A percentile compares a stretch with the other conserved stretches of the same genome.
Conservation (phyloP, 2,888 invertebrate species). For the Dromius quadrimaculatus region DNA sequence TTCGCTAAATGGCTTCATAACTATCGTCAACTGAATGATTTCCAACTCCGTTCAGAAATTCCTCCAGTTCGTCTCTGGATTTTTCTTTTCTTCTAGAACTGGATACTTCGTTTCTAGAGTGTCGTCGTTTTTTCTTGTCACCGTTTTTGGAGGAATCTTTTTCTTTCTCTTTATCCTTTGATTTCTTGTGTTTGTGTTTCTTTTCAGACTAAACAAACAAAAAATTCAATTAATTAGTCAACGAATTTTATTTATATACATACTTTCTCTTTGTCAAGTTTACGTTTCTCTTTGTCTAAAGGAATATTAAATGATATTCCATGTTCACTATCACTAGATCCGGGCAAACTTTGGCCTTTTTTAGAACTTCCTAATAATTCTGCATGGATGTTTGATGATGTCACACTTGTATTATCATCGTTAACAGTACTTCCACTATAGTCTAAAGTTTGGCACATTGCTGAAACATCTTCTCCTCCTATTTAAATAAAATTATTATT, state of each 20-base stretch:
- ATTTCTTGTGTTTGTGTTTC: constrained; percentile 67
- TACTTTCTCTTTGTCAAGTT: constrained; percentile 66
- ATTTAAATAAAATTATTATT: constrained; percentile 37
- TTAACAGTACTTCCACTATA: constrained; percentile 68
- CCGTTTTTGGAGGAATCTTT: constrained; percentile 61
- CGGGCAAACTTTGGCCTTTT: constrained; percentile 70
- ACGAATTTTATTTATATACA: constrained; percentile 60
- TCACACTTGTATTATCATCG: constrained; percentile 69
- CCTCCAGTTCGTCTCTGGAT: constrained; percentile 71
- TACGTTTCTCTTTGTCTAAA: constrained; percentile 63
- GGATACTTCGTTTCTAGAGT: constrained; percentile 64
- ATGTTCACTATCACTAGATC: constrained; percentile 68
- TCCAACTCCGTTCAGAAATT: constrained; percentile 72
- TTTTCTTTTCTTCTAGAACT: constrained; percentile 65
- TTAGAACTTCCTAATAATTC: constrained; percentile 70
- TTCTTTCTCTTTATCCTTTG: constrained; percentile 68
- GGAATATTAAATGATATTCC: constrained; percentile 61
- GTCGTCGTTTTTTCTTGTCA: constrained; percentile 61
- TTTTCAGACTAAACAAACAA: constrained; percentile 60
- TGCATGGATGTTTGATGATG: constrained; percentile 70
- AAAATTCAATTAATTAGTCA: constrained; percentile 18
- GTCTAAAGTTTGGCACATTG: constrained; percentile 67
- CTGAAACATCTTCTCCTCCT: constrained; percentile 68
- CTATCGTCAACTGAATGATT: constrained; percentile 70
- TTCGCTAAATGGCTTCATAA: constrained; percentile 72